phyloP scores from a whole-genome alignment of 2,888 invertebrate genomes.

The Cancer borealis region DNA sequence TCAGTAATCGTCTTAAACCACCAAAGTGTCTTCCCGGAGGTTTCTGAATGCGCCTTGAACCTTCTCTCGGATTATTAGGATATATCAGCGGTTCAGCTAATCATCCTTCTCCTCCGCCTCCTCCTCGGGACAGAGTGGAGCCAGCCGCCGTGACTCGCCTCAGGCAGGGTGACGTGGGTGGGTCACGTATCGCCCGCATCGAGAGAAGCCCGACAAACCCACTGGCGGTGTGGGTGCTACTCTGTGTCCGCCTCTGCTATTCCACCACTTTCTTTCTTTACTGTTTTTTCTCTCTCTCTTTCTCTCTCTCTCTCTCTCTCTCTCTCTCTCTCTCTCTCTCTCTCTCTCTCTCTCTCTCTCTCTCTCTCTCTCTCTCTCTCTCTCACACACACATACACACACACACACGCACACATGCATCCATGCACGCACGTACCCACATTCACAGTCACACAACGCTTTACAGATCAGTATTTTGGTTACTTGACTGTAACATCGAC shows the following conservation, averaged over 20 bases:
- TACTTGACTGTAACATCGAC: too few relatives aligned
- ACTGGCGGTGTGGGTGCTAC: neutral
- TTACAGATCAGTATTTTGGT: too few relatives aligned
- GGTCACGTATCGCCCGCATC: constrained; percentile 20
- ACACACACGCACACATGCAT: neutral
- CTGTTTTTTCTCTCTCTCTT: neutral
- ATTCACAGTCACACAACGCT: too few relatives aligned
- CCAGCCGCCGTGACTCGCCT: constrained; percentile 12
- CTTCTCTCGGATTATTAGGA: neutral
- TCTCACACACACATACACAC: neutral
- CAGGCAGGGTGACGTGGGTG: constrained; percentile 20
- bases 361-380: neutral
- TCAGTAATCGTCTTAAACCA: neutral
- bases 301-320: neutral
- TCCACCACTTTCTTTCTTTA: neutral
- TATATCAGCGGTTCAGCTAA: neutral
- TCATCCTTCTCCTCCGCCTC: neutral
- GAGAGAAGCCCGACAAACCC: neutral
- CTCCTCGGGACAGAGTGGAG: neutral
- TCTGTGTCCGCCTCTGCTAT: neutral
- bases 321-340: neutral
- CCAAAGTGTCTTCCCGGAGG: neutral
- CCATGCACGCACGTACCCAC: neutral
- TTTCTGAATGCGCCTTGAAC: neutral
- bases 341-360: constrained; percentile 1